A percentile compares a stretch with the other conserved stretches of the same genome.
phyloP scores from a whole-genome alignment of 92 coral and sea anemone species.

The Umimayanthus kanabou region DNA sequence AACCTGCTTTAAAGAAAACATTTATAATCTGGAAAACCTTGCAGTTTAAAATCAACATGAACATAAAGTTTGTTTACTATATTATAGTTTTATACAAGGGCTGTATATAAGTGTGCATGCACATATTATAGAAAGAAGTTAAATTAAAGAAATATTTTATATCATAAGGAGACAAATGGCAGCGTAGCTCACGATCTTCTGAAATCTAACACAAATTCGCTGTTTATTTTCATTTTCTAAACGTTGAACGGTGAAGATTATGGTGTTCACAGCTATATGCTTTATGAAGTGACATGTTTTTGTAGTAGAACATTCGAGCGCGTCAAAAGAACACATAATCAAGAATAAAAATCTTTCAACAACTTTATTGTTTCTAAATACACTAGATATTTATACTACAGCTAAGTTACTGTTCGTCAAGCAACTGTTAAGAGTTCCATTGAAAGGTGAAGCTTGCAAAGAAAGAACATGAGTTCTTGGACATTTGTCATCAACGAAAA shows the following conservation, averaged over 20 bases:
- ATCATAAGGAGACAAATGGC: neutral
- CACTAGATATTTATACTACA: neutral
- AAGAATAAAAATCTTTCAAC: slow-evolving; percentile 5
- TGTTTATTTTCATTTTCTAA: slow-evolving; percentile 1
- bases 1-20: slow-evolving; percentile 29
- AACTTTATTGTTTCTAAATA: slow-evolving; percentile 22
- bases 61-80: neutral
- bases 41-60: neutral
- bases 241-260: neutral
- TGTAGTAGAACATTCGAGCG: slow-evolving; percentile 16
- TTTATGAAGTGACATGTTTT: slow-evolving; percentile 17
- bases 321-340: slow-evolving; percentile 19
- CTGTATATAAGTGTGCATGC: neutral
- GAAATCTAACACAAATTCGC: neutral
- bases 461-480: neutral
- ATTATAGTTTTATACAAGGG: neutral
- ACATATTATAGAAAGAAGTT: neutral
- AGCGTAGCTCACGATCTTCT: too few relatives aligned
- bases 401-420: neutral
- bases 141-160: neutral
- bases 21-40: neutral
- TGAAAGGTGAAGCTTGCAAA: neutral
- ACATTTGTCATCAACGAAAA: neutral
- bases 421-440: neutral
- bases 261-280: neutral